A percentile compares a stretch with the other conserved stretches of the same genome.
These are phyloP conservation scores for Drosophila quadrilineata DNA, from an alignment of 1,140 invertebrate genomes.

Conservation along the genomic window DNA sequence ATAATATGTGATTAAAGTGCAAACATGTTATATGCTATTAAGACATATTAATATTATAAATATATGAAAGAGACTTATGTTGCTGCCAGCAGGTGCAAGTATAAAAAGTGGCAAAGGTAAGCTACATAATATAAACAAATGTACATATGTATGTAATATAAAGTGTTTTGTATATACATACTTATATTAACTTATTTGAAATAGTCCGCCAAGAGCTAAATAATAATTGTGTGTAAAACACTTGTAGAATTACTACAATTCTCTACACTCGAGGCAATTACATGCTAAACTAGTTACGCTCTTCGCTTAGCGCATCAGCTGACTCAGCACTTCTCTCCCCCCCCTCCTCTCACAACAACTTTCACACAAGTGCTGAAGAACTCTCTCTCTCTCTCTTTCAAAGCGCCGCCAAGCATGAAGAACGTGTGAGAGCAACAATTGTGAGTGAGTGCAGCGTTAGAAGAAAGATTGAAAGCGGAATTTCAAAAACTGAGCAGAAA, in stretches of 20 bases:
- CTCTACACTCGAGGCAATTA: slow-evolving; percentile 3
- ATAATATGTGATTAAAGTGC: no score
- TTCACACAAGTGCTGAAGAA: neutral
- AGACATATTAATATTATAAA: no score
- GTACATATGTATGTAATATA: no score
- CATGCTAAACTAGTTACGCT: slow-evolving; percentile 1
- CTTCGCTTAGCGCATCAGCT: neutral
- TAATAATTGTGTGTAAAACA: no score
- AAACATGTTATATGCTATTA: no score
- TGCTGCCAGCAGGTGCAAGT: no score
- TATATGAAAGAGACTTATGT: no score
- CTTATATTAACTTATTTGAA: no score
- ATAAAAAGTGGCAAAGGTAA: no score
- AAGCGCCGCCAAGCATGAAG: slow-evolving; percentile 30
- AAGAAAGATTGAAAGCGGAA: slow-evolving; percentile 14
- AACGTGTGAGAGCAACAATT: slow-evolving; percentile 6
- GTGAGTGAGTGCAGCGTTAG: slow-evolving; percentile 13
- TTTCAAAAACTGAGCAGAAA: neutral
- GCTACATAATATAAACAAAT: no score
- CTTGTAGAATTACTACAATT: slow-evolving; percentile 4
- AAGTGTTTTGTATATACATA: no score
- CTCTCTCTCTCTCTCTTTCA: neutral
- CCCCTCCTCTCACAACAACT: neutral
- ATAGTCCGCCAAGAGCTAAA: no score
- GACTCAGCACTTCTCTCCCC: slow-evolving; percentile 20